phyloP scores from a whole-genome alignment of 2,113 vertebrate species.

The Nycticryphes semicollaris region DNA sequence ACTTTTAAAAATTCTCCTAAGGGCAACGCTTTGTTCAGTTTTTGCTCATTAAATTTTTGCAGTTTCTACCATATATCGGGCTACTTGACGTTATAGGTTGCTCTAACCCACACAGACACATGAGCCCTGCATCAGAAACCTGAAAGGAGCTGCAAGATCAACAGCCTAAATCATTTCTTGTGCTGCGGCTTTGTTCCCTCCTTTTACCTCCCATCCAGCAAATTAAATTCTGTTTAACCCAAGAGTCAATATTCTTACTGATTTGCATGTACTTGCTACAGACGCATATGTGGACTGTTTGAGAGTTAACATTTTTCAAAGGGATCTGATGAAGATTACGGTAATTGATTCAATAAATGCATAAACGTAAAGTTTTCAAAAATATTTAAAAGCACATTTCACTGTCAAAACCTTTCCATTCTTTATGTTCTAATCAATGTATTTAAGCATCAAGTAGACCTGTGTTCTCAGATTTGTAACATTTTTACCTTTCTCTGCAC shows the following conservation, averaged over 20 bases:
- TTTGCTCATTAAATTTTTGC: not conserved
- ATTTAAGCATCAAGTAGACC: not conserved
- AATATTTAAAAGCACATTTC: not conserved
- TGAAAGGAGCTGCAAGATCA: slow-evolving; percentile 1
- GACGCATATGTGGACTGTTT: not conserved
- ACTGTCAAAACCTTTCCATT: not conserved
- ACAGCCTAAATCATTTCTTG: not conserved
- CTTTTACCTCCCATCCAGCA: not conserved
- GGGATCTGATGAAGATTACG: not conserved
- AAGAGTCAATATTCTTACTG: not conserved
- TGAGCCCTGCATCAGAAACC: not conserved
- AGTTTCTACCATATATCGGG: not conserved
- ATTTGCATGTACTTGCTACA: slow-evolving; percentile 6
- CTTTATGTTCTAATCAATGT: not conserved
- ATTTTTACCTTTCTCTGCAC: not conserved
- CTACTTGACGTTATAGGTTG: not conserved
- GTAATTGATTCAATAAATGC: slow-evolving; percentile 13
- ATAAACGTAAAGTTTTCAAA: not conserved
- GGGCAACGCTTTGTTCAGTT: not conserved
- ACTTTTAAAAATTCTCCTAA: not conserved
- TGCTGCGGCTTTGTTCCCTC: slow-evolving; percentile 15
- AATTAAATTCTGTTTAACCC: slow-evolving; percentile 40
- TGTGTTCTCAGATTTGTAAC: not conserved
- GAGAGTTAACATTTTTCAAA: not conserved
- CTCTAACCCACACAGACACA: not conserved